phyloP scores from a whole-genome alignment of 2,797 vertebrate species.

The Falco columbarius region DNA sequence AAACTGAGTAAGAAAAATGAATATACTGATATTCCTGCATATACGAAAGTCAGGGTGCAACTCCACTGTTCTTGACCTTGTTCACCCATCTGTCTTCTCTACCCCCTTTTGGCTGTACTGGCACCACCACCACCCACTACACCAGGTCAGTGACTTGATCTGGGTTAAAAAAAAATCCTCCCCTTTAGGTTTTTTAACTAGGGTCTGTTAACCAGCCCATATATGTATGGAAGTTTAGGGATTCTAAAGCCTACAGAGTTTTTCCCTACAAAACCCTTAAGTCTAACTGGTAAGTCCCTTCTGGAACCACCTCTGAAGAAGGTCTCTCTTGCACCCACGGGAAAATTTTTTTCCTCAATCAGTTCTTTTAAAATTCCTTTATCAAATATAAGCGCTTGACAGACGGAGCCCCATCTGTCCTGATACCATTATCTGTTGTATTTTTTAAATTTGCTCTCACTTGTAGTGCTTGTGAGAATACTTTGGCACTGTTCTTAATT shows the following conservation, averaged over 20 bases:
- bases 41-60: fast-evolving
- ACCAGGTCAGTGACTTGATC: background rate
- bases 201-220: background rate
- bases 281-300: background rate
- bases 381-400: background rate
- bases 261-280: background rate
- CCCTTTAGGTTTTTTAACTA: background rate
- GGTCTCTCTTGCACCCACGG: background rate
- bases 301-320: background rate
- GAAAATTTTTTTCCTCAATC: background rate
- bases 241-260: background rate
- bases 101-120: background rate
- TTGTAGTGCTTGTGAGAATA: background rate
- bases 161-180: background rate
- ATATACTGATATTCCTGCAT: background rate
- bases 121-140: background rate
- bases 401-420: background rate
- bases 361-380: background rate
- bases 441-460: conserved; percentile 2
- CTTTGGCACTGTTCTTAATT: conserved; percentile 22
- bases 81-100: background rate
- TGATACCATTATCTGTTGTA: background rate
- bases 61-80: background rate
- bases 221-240: background rate
- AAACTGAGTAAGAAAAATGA: background rate